Evolutionary conservation across 2,888 invertebrate genomes (phyloP).

Genomic region (Parthenolecanium corni): DNA sequence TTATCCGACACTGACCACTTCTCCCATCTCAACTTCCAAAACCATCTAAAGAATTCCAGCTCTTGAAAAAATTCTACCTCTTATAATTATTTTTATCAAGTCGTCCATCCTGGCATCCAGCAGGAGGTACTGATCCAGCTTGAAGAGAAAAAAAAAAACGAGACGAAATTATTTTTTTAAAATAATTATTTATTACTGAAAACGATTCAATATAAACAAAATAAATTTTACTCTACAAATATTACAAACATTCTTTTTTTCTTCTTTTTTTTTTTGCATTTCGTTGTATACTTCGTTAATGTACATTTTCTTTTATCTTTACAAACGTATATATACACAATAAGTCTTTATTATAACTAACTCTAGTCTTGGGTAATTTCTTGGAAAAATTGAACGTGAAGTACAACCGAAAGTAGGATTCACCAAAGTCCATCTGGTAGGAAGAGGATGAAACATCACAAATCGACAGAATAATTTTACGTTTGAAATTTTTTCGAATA

Average conservation of each 20-base stretch:
- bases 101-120: too few relatives aligned
- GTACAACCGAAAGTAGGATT: conserved; percentile 2
- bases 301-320: conserved; percentile 18
- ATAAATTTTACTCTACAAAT: conserved; percentile 19
- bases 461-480: conserved; percentile 3
- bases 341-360: conserved; percentile 13
- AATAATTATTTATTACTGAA: conserved; percentile 25
- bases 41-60: too few relatives aligned
- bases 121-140: too few relatives aligned
- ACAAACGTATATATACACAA: conserved; percentile 14
- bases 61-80: too few relatives aligned
- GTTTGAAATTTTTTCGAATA: neutral
- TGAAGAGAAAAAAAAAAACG: too few relatives aligned
- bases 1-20: too few relatives aligned
- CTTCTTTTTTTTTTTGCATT: neutral
- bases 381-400: neutral
- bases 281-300: conserved; percentile 13
- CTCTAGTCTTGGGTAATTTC: neutral
- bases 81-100: too few relatives aligned
- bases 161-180: neutral
- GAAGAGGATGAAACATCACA: neutral
- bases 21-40: too few relatives aligned
- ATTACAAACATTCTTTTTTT: conserved; percentile 11
- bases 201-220: conserved; percentile 22
- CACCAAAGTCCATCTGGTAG: neutral